Evolutionary conservation across 1,140 invertebrate genomes (phyloP).

Genomic region (Helicoverpa zea): DNA sequence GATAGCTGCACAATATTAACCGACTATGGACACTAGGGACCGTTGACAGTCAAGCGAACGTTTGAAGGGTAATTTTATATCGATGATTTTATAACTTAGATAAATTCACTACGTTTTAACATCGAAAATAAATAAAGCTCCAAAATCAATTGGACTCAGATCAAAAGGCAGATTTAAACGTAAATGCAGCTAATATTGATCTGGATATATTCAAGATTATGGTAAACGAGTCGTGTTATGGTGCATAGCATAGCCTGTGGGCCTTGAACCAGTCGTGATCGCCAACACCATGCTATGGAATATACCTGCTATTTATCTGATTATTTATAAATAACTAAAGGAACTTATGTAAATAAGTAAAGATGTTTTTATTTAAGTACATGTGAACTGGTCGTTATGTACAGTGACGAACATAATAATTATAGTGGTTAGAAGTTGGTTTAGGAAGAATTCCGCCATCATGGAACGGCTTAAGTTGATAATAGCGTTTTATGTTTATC

Average conservation of each 20-base stretch:
- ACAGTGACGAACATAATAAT: background rate
- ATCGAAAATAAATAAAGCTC: background rate
- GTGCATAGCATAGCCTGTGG: constrained; percentile 6
- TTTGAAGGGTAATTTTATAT: background rate
- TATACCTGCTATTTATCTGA: background rate
- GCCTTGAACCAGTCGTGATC: constrained; percentile 5
- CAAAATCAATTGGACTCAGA: background rate
- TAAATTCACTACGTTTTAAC: no score
- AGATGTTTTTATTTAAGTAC: background rate
- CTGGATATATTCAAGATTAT: constrained; percentile 10
- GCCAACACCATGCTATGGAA: background rate
- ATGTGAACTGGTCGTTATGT: background rate
- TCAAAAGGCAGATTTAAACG: background rate
- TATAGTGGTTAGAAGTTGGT: no score
- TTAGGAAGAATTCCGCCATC: no score
- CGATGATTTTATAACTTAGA: background rate
- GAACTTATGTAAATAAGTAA: no score
- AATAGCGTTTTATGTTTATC: no score
- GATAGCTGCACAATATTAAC: background rate
- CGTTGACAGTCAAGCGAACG: no score
- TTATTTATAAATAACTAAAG: background rate
- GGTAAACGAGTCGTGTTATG: background rate
- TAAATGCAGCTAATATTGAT: constrained; percentile 1
- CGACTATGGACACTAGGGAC: background rate
- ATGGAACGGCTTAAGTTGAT: no score